Percentiles rank a stretch among this genome's conserved stretches.
These are phyloP conservation scores for Nymphalis polychloros DNA, from an alignment of 2,888 invertebrate genomes.

Conservation along the genomic window DNA sequence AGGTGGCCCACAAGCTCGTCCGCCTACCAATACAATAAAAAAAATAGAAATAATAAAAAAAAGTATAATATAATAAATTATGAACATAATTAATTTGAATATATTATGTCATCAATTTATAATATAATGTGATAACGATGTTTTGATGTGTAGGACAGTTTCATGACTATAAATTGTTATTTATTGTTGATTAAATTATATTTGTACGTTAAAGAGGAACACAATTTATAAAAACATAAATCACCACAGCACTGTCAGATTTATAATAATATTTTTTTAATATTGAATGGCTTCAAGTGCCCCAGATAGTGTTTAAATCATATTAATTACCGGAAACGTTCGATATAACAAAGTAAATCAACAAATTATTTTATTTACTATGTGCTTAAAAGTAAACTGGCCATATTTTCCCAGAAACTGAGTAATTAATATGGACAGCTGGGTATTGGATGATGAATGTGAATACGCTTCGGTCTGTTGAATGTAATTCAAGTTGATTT, in stretches of 20 bases:
- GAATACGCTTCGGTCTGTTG: constrained; percentile 8
- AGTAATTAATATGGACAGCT: constrained; percentile 26
- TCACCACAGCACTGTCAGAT: neutral
- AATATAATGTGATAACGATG: too few species aligned
- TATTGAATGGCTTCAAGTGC: neutral
- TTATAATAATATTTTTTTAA: neutral
- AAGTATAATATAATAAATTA: too few species aligned
- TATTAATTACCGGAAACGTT: constrained; percentile 1
- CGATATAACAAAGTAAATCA: neutral
- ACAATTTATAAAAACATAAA: neutral
- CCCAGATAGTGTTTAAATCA: constrained; percentile 1
- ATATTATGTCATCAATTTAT: too few species aligned
- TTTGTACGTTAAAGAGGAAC: neutral
- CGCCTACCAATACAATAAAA: too few species aligned
- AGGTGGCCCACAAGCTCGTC: too few species aligned
- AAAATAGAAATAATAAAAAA: too few species aligned
- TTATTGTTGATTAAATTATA: neutral
- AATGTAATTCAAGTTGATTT: constrained; percentile 12
- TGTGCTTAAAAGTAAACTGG: constrained; percentile 4
- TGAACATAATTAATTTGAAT: too few species aligned
- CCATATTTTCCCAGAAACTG: constrained; percentile 18
- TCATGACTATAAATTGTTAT: too few species aligned
- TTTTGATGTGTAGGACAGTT: too few species aligned
- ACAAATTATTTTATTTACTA: constrained; percentile 9
- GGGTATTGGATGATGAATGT: constrained; percentile 13